Base-by-base conservation (phyloP, 2,888 invertebrate species). In the Hoplodrina blanda region DNA sequence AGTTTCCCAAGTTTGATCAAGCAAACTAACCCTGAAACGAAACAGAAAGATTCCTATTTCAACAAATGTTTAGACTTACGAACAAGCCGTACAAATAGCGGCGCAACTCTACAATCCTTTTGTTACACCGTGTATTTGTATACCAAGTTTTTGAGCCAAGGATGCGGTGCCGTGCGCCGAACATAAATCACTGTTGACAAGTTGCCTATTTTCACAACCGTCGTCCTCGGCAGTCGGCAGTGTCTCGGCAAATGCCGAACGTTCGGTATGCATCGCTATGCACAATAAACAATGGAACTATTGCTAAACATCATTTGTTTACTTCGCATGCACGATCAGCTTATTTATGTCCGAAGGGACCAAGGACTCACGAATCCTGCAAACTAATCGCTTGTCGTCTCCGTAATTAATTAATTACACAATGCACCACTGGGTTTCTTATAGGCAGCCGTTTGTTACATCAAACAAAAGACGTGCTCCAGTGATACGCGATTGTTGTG, bases 271-370 rank as follows among this genome's bases (percentile, higher is more conserved):
- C 84, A 84, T 84, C 69, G 76, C 78, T 80, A 86, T 85, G 87
- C 86, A 89, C 88, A 88, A 87, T 89, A 91, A 92, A 94, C 93
- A 93, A 93, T 92, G 85, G 88, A 68, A 73, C 82, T 70, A 84
- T 92, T 92, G 88, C 91, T 84, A 89, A 90, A 92, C 87, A 80
- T 69, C 74, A 69, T 74, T 73, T 81, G 82, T 78, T 84, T 80
- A 78, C 87, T 70, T 73, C 67, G 80, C 88, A 89, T 89, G 89
- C 90, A 90, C 91, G 91, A 89, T 88, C 86, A 80, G 82, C 82
- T 89, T 88, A 88, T 91, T 92, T 90, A 90, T 86, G 87, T 86
- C 84, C 85, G 78, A 82, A 87, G 89, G 89, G 89, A 88, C 88
- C 85, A 88, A 90, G 89, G 87, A 88, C 86, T 76, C 76, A 69